Base-by-base conservation (phyloP, 1,140 invertebrate species). In the Dysdera silvatica region DNA sequence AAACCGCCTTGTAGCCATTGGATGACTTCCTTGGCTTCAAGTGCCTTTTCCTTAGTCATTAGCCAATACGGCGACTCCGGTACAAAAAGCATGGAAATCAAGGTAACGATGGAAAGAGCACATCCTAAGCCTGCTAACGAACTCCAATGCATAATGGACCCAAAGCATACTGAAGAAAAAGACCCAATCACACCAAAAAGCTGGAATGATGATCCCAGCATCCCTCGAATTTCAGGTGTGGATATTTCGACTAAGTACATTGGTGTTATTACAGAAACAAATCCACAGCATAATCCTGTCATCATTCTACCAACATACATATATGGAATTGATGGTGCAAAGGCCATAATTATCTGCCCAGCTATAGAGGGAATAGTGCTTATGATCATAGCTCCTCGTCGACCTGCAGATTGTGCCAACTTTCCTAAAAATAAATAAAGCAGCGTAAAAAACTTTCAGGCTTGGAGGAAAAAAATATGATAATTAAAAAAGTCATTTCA, bases 211-310 rank as follows among this genome's bases (percentile, higher is more conserved):
- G 89, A 87, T 10, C 88, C 89, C 0, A 92, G 75, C 1, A 85
- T 80, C 14, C 90, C 90, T 67, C 91, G 79, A 1, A 86, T 86
- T 52, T 87, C 84, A 14, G 89, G 86, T 33, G 89, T 84, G 14
- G 90, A 87, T 69, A 91, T 91, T 80, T 95, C 91, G 58, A 87
- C 90, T 65, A 94, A 85, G 77, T 94, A 95, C 56, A 93, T 85
- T 2, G 85, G 83, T 16, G 77, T 78, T 14, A 80, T 77, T 4
- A 84, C 82, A 10, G 81, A 76, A 1, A 80, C 76, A 41, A 85
- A 77, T 4, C 84, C 85, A 65, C 80, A 79, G 41, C 80, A 80
- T 40, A 85, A 69, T 2, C 86, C 86, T 31, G 80, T 81, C 0
- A 87, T 71, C 47, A 86, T 80, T 43, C 86, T 77, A 0, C 83